Evolutionary conservation across 2,888 invertebrate species (phyloP), one percentile per base, ranked within the genome.

Genomic region (Azorinus chamasolen): DNA sequence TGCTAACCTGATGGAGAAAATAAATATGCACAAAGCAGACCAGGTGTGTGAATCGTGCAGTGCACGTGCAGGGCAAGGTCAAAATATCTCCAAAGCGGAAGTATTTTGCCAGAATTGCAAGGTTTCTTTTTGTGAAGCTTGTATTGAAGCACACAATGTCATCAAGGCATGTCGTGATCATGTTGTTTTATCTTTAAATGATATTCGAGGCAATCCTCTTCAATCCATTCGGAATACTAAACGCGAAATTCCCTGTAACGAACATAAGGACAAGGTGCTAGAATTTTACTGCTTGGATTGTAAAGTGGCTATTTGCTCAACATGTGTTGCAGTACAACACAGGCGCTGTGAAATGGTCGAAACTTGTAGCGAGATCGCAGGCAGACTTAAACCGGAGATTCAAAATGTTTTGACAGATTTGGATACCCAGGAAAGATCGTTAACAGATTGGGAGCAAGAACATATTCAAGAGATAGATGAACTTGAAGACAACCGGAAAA

Each of bases 231-330:
- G 75, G 55, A 79, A 79, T 39, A 76, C 79, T 8, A 84, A 84
- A 51, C 79, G 84, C 16, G 84, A 86, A 43, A 84, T 84, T 24
- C 72, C 81, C 16, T 87, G 85, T 70, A 46, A 77, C n/a, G 77
- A 79, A 63, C 88, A 87, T 59, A 79, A 73, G 25, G 83, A 82
- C 65, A 85, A 86, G 62, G 46, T 80, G 1, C 61, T 86, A 18
- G 85, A 87, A 58, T 84, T 85, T 50, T 85, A 88, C 68, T 85
- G 87, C 64, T 71, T 85, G 6, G 86, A 87, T 57, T 87, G 86
- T 68, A 73, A 82, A 25, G 64, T 78, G 1, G 73, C 85, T 6
- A 81, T 83, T 14, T 88, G 87, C 58, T 85, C 86, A 14, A 83
- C 84, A 16, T 88, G 87, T 57, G 86, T 86, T 14, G 84, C 87